Percentiles rank a stretch among this genome's conserved stretches.
Conservation (phyloP, 2,113 vertebrate species). For the Bolborhynchus lineola region DNA sequence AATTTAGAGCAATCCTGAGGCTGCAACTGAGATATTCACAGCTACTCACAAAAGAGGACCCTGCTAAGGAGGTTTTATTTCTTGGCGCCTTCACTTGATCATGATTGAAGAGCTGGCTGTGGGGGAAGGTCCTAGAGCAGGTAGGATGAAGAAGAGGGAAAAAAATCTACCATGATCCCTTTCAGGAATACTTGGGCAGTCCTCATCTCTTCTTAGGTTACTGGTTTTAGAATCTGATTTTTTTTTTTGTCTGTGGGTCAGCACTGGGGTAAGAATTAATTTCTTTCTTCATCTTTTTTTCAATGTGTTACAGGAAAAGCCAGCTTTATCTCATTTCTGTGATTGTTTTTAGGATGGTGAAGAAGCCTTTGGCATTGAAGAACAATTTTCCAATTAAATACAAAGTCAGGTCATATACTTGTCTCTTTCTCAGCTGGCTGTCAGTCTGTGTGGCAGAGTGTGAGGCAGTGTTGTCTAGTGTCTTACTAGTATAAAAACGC, state of each 20-base stretch:
- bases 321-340: not conserved
- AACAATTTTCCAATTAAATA: not conserved
- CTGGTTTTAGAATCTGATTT: not conserved
- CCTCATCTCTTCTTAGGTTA: not conserved
- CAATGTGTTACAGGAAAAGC: not conserved
- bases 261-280: not conserved
- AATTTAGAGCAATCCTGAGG: not conserved
- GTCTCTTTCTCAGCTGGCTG: not conserved
- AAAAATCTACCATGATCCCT: not conserved
- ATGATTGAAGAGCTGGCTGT: not conserved
- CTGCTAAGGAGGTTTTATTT: not conserved
- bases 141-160: not conserved
- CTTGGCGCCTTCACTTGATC: not conserved
- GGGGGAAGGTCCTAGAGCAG: not conserved
- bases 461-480: not conserved
- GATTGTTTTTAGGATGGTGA: not conserved
- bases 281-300: not conserved
- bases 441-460: not conserved
- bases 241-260: not conserved
- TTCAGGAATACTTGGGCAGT: not conserved
- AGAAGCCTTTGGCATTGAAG: not conserved
- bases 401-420: not conserved
- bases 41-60: not conserved
- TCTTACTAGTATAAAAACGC: not conserved
- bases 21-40: rapidly evolving